Percentiles rank a stretch among this genome's conserved stretches.
Conservation (phyloP, 1,140 invertebrate genomes). For the Ceratosolen solmsi region DNA sequence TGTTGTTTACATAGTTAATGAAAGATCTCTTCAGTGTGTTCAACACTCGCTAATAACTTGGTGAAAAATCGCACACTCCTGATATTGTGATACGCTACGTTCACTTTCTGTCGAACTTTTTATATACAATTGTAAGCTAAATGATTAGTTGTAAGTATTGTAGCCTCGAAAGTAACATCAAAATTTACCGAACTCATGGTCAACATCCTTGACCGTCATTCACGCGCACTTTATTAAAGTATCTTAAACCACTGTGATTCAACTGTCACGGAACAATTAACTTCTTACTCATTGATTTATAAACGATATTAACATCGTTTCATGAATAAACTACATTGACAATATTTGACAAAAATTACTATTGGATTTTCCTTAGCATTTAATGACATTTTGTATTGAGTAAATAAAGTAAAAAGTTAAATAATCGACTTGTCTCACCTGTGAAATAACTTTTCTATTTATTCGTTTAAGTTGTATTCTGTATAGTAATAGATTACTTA, state of each 20-base stretch:
- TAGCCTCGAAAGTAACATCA: slow-evolving; percentile 16
- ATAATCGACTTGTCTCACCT: slow-evolving; percentile 36
- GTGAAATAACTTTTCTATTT: slow-evolving; percentile 52
- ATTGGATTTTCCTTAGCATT: too few species aligned
- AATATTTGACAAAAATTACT: background rate
- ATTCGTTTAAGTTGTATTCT: slow-evolving; percentile 43
- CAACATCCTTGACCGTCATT: too few species aligned
- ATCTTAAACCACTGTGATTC: slow-evolving; percentile 13
- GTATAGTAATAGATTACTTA: slow-evolving; percentile 32
- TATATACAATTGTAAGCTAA: slow-evolving; percentile 22
- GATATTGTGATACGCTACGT: slow-evolving; percentile 62
- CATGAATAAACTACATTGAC: background rate
- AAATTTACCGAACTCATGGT: too few species aligned
- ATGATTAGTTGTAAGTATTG: slow-evolving; percentile 13
- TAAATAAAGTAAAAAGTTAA: background rate
- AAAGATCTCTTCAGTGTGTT: slow-evolving; percentile 38
- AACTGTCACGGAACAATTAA: background rate
- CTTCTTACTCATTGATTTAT: background rate
- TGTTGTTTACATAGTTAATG: slow-evolving; percentile 1
- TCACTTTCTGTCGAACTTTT: slow-evolving; percentile 47
- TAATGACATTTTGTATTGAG: too few species aligned
- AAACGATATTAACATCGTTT: slow-evolving; percentile 1
- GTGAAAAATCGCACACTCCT: slow-evolving; percentile 31
- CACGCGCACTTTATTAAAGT: background rate
- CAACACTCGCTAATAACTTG: slow-evolving; percentile 25